phyloP scores from a whole-genome alignment of 2,113 vertebrate genomes.

The Cebus imitator region DNA sequence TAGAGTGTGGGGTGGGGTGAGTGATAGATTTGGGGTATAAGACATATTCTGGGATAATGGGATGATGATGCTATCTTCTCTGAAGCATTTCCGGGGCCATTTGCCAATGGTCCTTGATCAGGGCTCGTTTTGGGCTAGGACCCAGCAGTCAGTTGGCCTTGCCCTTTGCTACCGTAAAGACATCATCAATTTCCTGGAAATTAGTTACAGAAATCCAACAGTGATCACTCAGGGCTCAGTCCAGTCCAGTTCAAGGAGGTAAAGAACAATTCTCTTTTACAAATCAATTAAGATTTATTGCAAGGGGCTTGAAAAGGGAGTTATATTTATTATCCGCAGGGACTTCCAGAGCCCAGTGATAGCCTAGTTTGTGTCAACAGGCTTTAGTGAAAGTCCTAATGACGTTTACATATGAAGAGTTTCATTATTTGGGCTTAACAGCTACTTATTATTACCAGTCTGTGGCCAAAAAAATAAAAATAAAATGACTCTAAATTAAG shows the following conservation, averaged over 20 bases:
- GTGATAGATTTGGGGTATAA: not conserved
- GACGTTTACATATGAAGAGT: not conserved
- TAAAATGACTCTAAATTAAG: not conserved
- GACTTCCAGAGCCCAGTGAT: not conserved
- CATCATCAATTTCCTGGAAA: slow-evolving; percentile 37
- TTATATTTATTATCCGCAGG: not conserved
- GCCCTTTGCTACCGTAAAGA: not conserved
- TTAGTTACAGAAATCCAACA: not conserved
- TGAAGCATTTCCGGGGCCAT: not conserved
- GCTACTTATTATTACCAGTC: slow-evolving; percentile 25
- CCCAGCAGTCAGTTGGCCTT: not conserved
- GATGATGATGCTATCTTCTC: not conserved
- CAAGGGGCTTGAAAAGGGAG: not conserved
- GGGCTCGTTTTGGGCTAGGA: not conserved
- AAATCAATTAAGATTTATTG: not conserved
- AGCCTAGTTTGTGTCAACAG: not conserved
- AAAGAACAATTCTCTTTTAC: not conserved
- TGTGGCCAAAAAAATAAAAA: not conserved
- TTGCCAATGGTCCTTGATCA: not conserved
- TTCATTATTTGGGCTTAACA: slow-evolving; percentile 26
- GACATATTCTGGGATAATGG: not conserved
- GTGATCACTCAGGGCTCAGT: not conserved
- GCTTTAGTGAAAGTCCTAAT: not conserved
- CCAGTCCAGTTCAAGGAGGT: not conserved
- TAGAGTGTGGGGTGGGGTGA: not conserved